Evolutionary conservation across 2,797 vertebrate species (phyloP).

Genomic region (Brachyalestes nurse): DNA sequence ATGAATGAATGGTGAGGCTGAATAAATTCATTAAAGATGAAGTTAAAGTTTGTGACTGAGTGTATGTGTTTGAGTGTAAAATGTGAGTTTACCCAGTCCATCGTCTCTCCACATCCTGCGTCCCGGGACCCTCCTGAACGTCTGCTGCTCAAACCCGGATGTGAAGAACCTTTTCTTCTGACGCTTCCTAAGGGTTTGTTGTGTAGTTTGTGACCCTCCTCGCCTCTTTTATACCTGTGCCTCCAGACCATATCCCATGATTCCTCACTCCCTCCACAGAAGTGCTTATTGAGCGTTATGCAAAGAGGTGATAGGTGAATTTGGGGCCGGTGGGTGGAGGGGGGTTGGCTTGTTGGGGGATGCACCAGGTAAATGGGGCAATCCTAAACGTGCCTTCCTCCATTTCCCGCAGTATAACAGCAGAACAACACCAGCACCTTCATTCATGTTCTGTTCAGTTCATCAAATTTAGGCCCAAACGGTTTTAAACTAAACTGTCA

Average conservation of each 20-base stretch:
- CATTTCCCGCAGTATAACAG: neutral
- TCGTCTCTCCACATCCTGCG: constrained; percentile 76
- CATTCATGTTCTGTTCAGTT: neutral
- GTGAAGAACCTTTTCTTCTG: constrained; percentile 15
- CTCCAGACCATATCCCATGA: constrained; percentile 37
- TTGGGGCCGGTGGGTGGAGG: neutral
- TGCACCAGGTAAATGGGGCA: neutral
- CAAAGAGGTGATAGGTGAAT: neutral
- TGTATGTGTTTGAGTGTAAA: neutral
- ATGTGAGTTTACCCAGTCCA: constrained; percentile 67
- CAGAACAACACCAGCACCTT: neutral
- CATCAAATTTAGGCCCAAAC: too few relatives aligned
- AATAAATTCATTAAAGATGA: too few relatives aligned
- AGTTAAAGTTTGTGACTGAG: too few relatives aligned
- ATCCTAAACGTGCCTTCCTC: neutral
- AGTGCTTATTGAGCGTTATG: constrained; percentile 25
- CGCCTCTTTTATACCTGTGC: constrained; percentile 45
- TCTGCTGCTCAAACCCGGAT: neutral
- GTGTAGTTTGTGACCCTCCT: constrained; percentile 33
- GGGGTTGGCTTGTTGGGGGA: neutral
- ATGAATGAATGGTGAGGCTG: too few relatives aligned
- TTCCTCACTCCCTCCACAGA: constrained; percentile 30
- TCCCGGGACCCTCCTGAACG: neutral
- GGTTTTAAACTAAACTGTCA: too few relatives aligned
- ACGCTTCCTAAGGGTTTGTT: constrained; percentile 31